phyloP scores from a whole-genome alignment of 2,888 invertebrate genomes.

The Bombylius major region DNA sequence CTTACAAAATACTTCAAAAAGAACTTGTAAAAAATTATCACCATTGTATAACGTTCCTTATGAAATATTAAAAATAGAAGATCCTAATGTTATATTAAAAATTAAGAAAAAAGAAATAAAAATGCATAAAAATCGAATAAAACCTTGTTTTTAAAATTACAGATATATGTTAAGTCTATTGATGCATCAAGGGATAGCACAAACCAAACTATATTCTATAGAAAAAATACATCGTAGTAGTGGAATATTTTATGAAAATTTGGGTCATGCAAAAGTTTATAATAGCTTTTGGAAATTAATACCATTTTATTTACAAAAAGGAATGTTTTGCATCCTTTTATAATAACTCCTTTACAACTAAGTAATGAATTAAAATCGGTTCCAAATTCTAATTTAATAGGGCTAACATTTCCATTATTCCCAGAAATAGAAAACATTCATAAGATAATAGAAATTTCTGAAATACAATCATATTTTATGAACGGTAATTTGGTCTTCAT shows the following conservation, averaged over 20 bases:
- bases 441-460: too few relatives aligned
- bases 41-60: constrained; percentile 7
- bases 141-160: constrained; percentile 1
- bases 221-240: constrained; percentile 6
- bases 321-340: not conserved
- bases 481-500: too few relatives aligned
- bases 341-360: not conserved
- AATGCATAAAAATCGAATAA: not conserved
- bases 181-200: not conserved
- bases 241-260: constrained; percentile 11
- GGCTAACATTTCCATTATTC: not conserved
- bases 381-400: too few relatives aligned
- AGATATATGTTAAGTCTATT: not conserved
- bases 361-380: not conserved
- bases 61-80: constrained; percentile 3
- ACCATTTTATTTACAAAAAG: constrained; percentile 8
- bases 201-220: not conserved
- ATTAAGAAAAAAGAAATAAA: constrained; percentile 1
- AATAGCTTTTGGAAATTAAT: constrained; percentile 4
- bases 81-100: constrained; percentile 2
- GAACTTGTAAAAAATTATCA: constrained; percentile 3
- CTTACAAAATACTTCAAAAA: constrained; percentile 6
- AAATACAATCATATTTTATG: too few relatives aligned
- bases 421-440: not conserved
- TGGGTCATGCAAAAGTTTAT: constrained; percentile 6